These are phyloP conservation scores for Thereva nobilitata DNA, from an alignment of 2,888 invertebrate species.

Conservation along the genomic window DNA sequence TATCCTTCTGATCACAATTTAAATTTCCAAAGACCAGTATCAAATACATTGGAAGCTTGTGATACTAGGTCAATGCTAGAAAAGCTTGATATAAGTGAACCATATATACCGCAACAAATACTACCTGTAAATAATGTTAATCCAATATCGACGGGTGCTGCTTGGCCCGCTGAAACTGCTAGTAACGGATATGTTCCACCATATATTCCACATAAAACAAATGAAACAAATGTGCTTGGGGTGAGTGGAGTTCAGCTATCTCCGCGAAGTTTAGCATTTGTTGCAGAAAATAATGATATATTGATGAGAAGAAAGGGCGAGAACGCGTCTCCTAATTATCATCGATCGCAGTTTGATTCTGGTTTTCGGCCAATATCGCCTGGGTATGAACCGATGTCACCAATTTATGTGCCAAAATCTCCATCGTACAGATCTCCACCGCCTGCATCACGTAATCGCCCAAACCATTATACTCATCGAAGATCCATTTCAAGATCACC, in stretches of 20 bases:
- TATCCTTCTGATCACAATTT: conserved; percentile 2
- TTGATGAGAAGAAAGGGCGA: conserved; percentile 42
- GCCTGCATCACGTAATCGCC: conserved; percentile 27
- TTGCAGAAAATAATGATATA: conserved; percentile 43
- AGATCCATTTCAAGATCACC: conserved; percentile 29
- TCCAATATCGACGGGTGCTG: not conserved
- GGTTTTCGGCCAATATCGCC: not conserved
- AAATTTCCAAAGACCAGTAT: not conserved
- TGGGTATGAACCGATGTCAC: not conserved
- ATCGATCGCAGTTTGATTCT: conserved; percentile 12
- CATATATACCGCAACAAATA: conserved; percentile 42
- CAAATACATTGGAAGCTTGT: conserved; percentile 13
- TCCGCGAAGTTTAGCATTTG: conserved; percentile 45
- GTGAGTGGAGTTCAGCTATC: conserved; percentile 42
- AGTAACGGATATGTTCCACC: conserved; percentile 34
- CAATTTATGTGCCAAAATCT: conserved; percentile 27
- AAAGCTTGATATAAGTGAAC: conserved; percentile 39
- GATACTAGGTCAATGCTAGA: conserved; percentile 26
- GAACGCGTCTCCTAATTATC: conserved; percentile 32
- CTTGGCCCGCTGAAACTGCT: conserved; percentile 16
- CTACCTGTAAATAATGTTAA: conserved; percentile 15
- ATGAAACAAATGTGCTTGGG: conserved; percentile 1
- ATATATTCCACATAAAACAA: conserved; percentile 24
- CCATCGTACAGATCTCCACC: conserved; percentile 37
- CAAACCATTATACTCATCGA: conserved; percentile 12